Base-by-base conservation (phyloP, 2,888 invertebrate genomes). In the Acrocera orbiculus region DNA sequence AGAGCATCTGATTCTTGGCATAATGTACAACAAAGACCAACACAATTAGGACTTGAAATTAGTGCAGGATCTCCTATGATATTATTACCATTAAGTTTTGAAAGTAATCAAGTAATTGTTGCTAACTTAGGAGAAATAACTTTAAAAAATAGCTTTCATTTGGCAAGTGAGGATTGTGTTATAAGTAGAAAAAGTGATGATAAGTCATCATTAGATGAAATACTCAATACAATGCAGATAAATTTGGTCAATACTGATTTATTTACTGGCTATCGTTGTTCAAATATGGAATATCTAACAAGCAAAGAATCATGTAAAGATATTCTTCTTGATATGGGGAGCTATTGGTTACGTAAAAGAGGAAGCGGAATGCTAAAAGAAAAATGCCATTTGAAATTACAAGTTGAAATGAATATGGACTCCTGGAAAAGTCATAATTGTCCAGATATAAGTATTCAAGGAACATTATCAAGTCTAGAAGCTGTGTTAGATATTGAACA, bases 371-470 rank as follows among this genome's bases (percentile, higher is more conserved):
- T 89, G 42, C 68, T 93, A 36, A 77, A 78, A 27, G 79, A 89
- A 49, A 83, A 81, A 44, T 82, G 87, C 44, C 73, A 76, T 43
- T 63, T 93, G 40, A 69, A 74, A 42, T 63, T 95, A 34, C 75
- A 76, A 51, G 70, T 90, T 8, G 86, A 90, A 53, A 68, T 79
- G 34, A 90, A 92, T 63, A 63, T 87, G 40, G 73, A 79, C 46
- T 67, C 67, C 3, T 67, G 50, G 32, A 42, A 43, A 29, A 58
- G 62, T 27, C 67, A 66, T 44, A 63, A 66, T 41, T 69, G 68
- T 38, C 77, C 93, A 0, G 86, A 90, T 59, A 72, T 86, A 58
- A 78, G 79, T 49, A 68, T 90, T 11, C 76, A 78, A 40, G 93
- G 90, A 14, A 76, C 76, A 19, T 63, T 95, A 38, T 80, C 87